Base-by-base conservation (phyloP, 2,888 invertebrate genomes). In the Nycteola revayana region DNA sequence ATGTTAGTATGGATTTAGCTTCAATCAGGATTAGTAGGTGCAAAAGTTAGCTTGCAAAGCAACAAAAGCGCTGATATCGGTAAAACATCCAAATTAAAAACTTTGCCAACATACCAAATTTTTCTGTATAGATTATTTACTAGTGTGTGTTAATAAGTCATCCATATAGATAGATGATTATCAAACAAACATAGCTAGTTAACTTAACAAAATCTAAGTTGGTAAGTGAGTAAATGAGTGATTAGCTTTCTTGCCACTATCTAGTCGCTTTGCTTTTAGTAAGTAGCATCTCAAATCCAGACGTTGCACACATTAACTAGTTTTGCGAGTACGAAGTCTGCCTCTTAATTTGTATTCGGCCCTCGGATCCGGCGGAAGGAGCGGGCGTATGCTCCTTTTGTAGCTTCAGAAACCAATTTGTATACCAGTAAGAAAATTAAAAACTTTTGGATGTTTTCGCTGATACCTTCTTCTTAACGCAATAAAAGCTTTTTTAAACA, bases 331-430 rank as follows among this genome's bases (percentile, higher is more conserved):
- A 63, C 64, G 65, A 70, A 75, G 71, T 67, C 75, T 69, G 67
- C 74, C 71, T 74, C 76, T 79, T 82, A 79, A 84, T 84, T 81
- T 80, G 81, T 84, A 84, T 84, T 81, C 83, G 73, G 63, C 71
- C 69, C 77, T 75, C 74, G 79, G 68, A 54, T 58, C 62, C 56
- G 56, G 58, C 60, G 61, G 66, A 67, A 71, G 67, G 66, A 71
- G 71, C 71, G 60, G 59, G 68, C 68, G 71, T 74, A 70, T 74
- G 71, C 77, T 81, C 69, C 79, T 82, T 79, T 79, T 76, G 75
- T 79, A 76, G 77, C 79, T 77, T 71, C 77, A 69, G 74, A 76
- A 83, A 81, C 80, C 81, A 82, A 84, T 84, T 84, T 83, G 82
- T 83, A 71, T 79, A 81, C 78, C 72, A 70, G 78, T 71, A 75